A percentile compares a stretch with the other conserved stretches of the same genome.
Evolutionary conservation across 2,888 invertebrate species (phyloP).

Genomic region (Cylindroiulus punctatus): DNA sequence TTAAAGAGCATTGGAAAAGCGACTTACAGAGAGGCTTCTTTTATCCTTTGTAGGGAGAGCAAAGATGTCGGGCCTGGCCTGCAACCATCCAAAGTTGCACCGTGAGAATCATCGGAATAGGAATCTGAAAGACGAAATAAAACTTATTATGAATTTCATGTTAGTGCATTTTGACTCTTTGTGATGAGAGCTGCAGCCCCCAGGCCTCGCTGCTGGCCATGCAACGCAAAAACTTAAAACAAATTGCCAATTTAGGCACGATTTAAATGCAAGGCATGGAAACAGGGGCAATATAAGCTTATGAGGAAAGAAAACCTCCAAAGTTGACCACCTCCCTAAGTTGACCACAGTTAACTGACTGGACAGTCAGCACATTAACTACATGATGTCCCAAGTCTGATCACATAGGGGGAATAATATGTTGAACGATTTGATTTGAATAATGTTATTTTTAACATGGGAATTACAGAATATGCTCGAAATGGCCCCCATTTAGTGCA

Average conservation of each 20-base stretch:
- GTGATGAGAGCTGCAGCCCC: not conserved
- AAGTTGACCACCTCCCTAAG: no score
- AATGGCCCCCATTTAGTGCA: no score
- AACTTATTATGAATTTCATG: constrained; percentile 36
- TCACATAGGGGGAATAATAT: no score
- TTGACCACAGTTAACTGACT: no score
- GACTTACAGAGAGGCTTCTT: constrained; percentile 57
- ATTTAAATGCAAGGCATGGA: not conserved
- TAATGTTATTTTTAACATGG: no score
- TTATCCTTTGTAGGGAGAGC: constrained; percentile 57
- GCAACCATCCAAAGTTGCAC: constrained; percentile 50
- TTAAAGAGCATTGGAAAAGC: constrained; percentile 25
- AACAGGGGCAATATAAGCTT: not conserved
- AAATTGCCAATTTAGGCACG: constrained; percentile 17
- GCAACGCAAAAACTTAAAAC: not conserved
- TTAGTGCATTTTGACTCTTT: not conserved
- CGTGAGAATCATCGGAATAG: constrained; percentile 53
- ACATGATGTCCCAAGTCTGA: no score
- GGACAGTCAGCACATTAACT: no score
- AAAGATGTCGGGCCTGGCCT: constrained; percentile 54
- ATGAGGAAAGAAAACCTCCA: not conserved
- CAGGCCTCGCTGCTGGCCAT: not conserved
- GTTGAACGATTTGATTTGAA: no score
- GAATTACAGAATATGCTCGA: no score
- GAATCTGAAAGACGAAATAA: constrained; percentile 46